Conservation (phyloP, 2,888 invertebrate genomes). For the Rhagonycha lutea region DNA sequence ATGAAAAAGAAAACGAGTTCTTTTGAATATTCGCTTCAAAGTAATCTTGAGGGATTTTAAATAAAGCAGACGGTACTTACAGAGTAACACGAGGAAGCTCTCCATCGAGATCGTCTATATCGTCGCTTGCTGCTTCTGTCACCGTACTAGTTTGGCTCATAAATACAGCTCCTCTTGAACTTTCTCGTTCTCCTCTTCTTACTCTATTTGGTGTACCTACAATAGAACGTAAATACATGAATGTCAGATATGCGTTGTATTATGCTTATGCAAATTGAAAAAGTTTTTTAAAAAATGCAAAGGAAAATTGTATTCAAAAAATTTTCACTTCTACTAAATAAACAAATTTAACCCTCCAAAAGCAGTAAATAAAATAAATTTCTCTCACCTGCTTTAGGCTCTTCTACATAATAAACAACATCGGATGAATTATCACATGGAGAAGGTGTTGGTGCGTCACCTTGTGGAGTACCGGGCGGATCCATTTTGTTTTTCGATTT, state of each 20-base stretch:
- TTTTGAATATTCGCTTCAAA: neutral
- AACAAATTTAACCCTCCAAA: neutral
- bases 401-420: constrained; percentile 68
- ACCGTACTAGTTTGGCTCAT: constrained; percentile 69
- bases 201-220: constrained; percentile 54
- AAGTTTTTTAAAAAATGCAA: constrained; percentile 1
- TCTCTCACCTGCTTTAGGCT: constrained; percentile 62
- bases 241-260: constrained; percentile 9
- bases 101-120: constrained; percentile 65
- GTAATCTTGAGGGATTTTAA: neutral
- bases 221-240: constrained; percentile 21
- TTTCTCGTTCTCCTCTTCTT: constrained; percentile 56
- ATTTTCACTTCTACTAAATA: neutral
- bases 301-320: constrained; percentile 4
- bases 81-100: constrained; percentile 70
- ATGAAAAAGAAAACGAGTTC: neutral
- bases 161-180: constrained; percentile 55
- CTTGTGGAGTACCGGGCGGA: constrained; percentile 44
- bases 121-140: constrained; percentile 71
- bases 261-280: constrained; percentile 18
- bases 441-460: constrained; percentile 41
- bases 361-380: neutral
- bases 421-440: constrained; percentile 65
- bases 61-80: constrained; percentile 53
- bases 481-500: constrained; percentile 72